Conservation (phyloP, 2,888 invertebrate genomes). For the Poecilus cupreus region DNA sequence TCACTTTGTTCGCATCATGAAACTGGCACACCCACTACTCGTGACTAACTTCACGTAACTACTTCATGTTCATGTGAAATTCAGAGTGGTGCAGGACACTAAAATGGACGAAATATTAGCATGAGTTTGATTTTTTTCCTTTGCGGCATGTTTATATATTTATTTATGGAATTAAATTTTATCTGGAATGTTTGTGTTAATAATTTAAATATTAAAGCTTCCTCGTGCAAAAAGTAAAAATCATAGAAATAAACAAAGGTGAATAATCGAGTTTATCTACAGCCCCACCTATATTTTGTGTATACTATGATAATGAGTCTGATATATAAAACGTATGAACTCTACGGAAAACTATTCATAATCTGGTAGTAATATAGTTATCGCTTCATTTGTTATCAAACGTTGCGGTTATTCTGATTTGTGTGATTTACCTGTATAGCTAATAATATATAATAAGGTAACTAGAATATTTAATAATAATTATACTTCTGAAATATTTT, state of each 20-base stretch:
- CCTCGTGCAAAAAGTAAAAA: conserved; percentile 14
- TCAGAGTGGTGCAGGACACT: background rate
- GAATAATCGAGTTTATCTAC: conserved; percentile 25
- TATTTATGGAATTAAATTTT: no score
- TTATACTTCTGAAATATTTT: no score
- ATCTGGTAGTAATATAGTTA: background rate
- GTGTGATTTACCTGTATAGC: background rate
- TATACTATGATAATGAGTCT: conserved; percentile 28
- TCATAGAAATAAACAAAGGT: conserved; percentile 29
- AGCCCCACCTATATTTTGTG: conserved; percentile 13
- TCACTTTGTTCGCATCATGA: conserved; percentile 26
- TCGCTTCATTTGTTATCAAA: conserved; percentile 21
- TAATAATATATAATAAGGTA: no score
- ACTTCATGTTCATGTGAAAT: background rate
- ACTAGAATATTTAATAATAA: no score
- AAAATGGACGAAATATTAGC: background rate
- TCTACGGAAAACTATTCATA: background rate
- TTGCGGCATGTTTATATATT: no score
- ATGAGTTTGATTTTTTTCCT: no score
- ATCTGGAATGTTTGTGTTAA: no score
- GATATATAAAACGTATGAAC: background rate
- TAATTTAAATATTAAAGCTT: background rate
- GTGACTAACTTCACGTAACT: conserved; percentile 38
- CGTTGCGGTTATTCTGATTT: conserved; percentile 4
- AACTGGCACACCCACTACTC: conserved; percentile 42